Evolutionary conservation across 2,888 invertebrate species (phyloP), one percentile per base, ranked within the genome.

Genomic region (Pardosa pseudoannulata): DNA sequence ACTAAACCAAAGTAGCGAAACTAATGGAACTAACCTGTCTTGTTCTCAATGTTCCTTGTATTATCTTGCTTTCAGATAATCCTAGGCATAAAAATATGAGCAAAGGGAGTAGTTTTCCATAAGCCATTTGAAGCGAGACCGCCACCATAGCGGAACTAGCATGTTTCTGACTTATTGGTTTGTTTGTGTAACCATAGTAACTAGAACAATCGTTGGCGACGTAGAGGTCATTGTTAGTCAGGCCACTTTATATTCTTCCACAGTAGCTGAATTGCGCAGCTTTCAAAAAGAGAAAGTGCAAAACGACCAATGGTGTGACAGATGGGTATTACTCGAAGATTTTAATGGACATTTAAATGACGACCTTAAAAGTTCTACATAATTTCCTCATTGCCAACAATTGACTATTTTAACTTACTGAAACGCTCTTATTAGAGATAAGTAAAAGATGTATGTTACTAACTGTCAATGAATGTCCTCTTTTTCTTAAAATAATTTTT

Each of bases 1-100:
- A n/a, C n/a, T n/a, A n/a, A n/a, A n/a, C n/a, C n/a, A n/a, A n/a
- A n/a, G n/a, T n/a, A n/a, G n/a, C n/a, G n/a, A n/a, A n/a, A n/a
- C n/a, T n/a, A 36, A 36, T 11, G 5, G 16, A 16, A 68, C 85
- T 71, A 68, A 89, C 89, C 79, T 88, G 70, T 13, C 76, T 39
- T 6, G 89, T 79, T 50, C 75, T 32, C 32, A 89, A 68, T 73
- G 88, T 88, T 16, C 89, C 89, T 70, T 89, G 74, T n/a, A 89
- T 85, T 28, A 89, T 74, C 83, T 86, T 89, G 27, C 67, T 73
- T 50, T 78, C 76, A 6, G 23, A 67, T 67, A 50, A 62, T 28
- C 16, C 31, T n/a, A 3, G 50, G 64, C 29, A 50, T 28, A 72
- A 32, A 50, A 41, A 13, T 41, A 75, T 56, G 7, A 78, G 19